A percentile compares a stretch with the other conserved stretches of the same genome.
These are phyloP conservation scores for Nothobranchius kuhntae DNA, from an alignment of 2,113 vertebrate species.

Conservation along the genomic window DNA sequence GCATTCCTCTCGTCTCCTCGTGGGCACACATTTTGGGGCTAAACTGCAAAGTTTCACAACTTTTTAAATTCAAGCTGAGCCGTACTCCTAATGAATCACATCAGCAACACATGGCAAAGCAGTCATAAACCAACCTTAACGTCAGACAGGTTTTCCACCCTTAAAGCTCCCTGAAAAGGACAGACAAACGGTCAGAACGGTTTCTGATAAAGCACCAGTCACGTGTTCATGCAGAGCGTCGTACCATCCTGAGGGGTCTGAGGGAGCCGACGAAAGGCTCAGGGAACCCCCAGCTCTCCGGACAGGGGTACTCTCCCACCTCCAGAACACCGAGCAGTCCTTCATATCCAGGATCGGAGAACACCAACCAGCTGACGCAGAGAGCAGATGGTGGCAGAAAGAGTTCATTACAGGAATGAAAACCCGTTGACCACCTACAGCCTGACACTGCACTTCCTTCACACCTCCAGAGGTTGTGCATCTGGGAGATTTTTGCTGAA, in stretches of 20 bases:
- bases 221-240: background rate
- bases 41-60: conserved; percentile 7
- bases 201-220: background rate
- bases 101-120: background rate
- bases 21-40: background rate
- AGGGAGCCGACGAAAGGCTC: conserved; percentile 89
- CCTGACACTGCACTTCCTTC: background rate
- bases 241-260: conserved; percentile 91
- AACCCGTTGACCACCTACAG: no score
- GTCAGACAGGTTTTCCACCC: conserved; percentile 87
- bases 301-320: conserved; percentile 88
- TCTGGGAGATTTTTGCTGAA: background rate
- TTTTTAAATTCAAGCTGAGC: background rate
- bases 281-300: conserved; percentile 88
- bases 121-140: conserved; percentile 82
- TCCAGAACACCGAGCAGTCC: conserved; percentile 87
- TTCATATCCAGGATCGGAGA: conserved; percentile 88
- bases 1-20: background rate
- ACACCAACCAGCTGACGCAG: conserved; percentile 88
- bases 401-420: no score
- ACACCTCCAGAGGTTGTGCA: background rate
- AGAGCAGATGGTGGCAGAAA: background rate
- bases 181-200: conserved; percentile 16
- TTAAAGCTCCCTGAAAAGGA: conserved; percentile 85
- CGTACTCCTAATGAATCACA: background rate